Base-by-base conservation (phyloP, 2,888 invertebrate genomes). In the Caenorhabditis sp. region DNA sequence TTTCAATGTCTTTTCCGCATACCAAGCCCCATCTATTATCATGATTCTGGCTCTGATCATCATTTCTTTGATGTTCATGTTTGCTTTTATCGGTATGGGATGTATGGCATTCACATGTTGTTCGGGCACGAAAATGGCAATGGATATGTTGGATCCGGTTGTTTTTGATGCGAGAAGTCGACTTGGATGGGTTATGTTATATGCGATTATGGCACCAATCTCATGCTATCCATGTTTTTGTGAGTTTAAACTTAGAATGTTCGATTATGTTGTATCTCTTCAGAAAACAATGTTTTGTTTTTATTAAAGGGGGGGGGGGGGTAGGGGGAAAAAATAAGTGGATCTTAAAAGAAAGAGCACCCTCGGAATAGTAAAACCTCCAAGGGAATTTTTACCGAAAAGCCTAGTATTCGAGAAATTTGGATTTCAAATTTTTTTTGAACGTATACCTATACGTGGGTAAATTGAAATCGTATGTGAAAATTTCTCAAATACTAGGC, bases 141-240 rank as follows among this genome's bases (percentile, higher is more conserved):
- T 76, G 72, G 72, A 77, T 50, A 68, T 70, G 67, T 49, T 77
- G 58, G 77, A 77, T 63, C 73, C 74, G 26, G 77, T 77, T 12
- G 65, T 77, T 56, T 77, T 69, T 56, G 77, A 77, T 53, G 77
- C 73, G 0, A 49, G 74, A 21, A 70, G 70, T 27, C 67, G 77
- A 14, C 49, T 77, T 14, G 73, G 73, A 53, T 77, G 77, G 77
- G 68, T 70, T 12, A 68, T 73, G 64, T 38, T 77, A 20, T 77
- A 57, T 53, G 52, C 77, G 53, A 53, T 77, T 31, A 50, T 63
- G 3, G 66, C 66, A 0, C 75, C 75, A 12, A 58, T 75, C 12
- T 56, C 62, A 0, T 54, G 61, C 36, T 74, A 67, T 58, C 67
- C 67, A 0, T 69, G 67, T 23, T 63, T 69, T 49, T 74, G 74